Conservation (phyloP, 92 coral and sea anemone species). For the Diadumene lineata region DNA sequence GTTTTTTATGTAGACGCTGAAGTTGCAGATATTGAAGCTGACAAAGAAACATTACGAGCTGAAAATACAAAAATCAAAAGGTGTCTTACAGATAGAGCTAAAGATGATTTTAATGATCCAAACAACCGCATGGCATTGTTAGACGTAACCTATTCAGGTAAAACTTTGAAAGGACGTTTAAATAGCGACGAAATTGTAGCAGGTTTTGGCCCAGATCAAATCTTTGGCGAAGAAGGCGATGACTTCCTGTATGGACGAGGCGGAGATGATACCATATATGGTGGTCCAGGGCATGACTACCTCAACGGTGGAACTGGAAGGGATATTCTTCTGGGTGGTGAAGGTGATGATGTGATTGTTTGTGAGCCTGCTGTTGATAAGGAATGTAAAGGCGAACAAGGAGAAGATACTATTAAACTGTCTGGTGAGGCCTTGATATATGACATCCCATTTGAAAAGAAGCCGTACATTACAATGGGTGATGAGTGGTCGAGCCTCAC, state of each 20-base stretch:
- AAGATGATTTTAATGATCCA: constrained; percentile 8
- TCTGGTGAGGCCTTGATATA: constrained; percentile 14
- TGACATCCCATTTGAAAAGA: not conserved
- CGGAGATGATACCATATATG: constrained; percentile 29
- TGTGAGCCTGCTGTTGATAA: constrained; percentile 17
- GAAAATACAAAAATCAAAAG: constrained; percentile 1
- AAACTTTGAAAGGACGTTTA: not conserved
- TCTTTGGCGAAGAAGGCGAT: constrained; percentile 31
- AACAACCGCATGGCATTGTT: constrained; percentile 7
- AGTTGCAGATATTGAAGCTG: constrained; percentile 5
- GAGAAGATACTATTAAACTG: constrained; percentile 15
- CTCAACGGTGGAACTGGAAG: constrained; percentile 40
- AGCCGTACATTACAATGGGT: constrained; percentile 10
- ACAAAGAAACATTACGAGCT: not conserved
- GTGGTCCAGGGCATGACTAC: constrained; percentile 38
- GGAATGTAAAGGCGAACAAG: constrained; percentile 10
- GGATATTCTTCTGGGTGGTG: constrained; percentile 22
- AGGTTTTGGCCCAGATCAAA: constrained; percentile 35
- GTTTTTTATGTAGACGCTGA: constrained; percentile 22
- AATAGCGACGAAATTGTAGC: constrained; percentile 32
- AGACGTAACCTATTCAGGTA: constrained; percentile 20
- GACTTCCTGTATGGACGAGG: constrained; percentile 43
- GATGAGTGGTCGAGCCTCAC: no score
- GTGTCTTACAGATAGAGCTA: constrained; percentile 11
- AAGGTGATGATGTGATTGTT: constrained; percentile 19